Evolutionary conservation across 2,888 invertebrate genomes (phyloP), one percentile per base, ranked within the genome.

Genomic region (Pomacea canaliculata): DNA sequence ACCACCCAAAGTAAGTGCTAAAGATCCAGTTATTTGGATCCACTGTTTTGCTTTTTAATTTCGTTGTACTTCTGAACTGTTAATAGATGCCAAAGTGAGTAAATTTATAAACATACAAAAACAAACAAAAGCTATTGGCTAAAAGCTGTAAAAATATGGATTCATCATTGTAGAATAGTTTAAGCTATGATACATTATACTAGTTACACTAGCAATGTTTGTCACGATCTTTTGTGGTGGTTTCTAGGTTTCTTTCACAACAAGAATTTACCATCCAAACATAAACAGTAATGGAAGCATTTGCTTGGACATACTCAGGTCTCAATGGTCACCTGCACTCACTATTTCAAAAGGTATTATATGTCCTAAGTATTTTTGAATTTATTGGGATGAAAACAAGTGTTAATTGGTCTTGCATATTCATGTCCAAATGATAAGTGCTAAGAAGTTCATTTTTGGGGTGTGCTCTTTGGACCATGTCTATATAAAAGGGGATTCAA

Each of bases 281-380:
- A 99, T 99, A 93, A 99, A 99, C 95, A 98, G 97, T 94, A 98
- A 99, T 94, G 99, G 99, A 93, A 98, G 97, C 93, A 99, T 99
- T 94, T 99, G 99, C 93, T 95, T 99, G 93, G 99, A 99, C 93
- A 99, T 99, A 93, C 94, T 99, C 93, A 95, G 98, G 93, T 95
- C 97, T 93, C 98, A 99, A 93, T 99, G 98, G 98, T 98, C 98
- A 89, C 99, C 99, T 91, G 99, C 99, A 92, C 94, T 99, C 92
- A 99, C 99, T 93, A 98, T 99, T 94, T 98, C 98, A 93, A 99
- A 99, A 96, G 97, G 97, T 97, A 93, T 37, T 37, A 37, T 37
- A 3, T 86, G 84, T 7, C 51, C 51, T 7, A 56, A 16, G 37
- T 37, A 37, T 37, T 37, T 37, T 37, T 37, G 37, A 37, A 37